These are phyloP conservation scores for Zaprionus capensis DNA, from an alignment of 1,140 invertebrate species.

Conservation along the genomic window DNA sequence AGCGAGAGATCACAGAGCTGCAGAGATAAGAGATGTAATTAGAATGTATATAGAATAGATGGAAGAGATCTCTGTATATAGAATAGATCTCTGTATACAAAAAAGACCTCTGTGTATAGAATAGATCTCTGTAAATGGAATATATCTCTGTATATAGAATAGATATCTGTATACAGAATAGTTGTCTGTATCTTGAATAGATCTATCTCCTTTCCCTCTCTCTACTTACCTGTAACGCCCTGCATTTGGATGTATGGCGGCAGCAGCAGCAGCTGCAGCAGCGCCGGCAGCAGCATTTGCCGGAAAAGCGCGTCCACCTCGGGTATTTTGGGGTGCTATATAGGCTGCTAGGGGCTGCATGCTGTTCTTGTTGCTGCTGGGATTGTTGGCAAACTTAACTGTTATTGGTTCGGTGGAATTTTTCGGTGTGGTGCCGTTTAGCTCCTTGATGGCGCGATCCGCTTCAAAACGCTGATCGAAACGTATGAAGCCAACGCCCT, in stretches of 20 bases:
- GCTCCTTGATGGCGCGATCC: slow-evolving; percentile 98
- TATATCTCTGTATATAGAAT: not conserved
- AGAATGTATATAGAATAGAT: not conserved
- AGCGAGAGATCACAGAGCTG: slow-evolving; percentile 86
- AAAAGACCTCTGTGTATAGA: no score
- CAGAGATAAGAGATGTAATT: not conserved
- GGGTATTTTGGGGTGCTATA: slow-evolving; percentile 89
- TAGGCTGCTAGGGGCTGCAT: slow-evolving; percentile 96
- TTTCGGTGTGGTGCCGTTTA: slow-evolving; percentile 98
- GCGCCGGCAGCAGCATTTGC: slow-evolving; percentile 87
- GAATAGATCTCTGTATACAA: no score
- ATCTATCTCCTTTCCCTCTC: not conserved
- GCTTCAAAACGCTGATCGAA: slow-evolving; percentile 99
- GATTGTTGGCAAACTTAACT: slow-evolving; percentile 99
- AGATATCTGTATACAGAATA: not conserved
- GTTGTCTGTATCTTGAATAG: no score
- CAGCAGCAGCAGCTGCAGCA: slow-evolving; percentile 86
- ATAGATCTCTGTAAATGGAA: not conserved
- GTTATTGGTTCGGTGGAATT: slow-evolving; percentile 98
- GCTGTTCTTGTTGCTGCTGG: slow-evolving; percentile 97
- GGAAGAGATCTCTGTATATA: no score
- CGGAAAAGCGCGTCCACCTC: slow-evolving; percentile 91
- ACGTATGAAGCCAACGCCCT: slow-evolving; percentile 99
- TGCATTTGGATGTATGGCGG: slow-evolving; percentile 92
- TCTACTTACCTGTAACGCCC: slow-evolving; percentile 94